Evolutionary conservation across 1,140 invertebrate species (phyloP), one percentile per base, ranked within the genome.

Genomic region (Nephotettix cincticeps): DNA sequence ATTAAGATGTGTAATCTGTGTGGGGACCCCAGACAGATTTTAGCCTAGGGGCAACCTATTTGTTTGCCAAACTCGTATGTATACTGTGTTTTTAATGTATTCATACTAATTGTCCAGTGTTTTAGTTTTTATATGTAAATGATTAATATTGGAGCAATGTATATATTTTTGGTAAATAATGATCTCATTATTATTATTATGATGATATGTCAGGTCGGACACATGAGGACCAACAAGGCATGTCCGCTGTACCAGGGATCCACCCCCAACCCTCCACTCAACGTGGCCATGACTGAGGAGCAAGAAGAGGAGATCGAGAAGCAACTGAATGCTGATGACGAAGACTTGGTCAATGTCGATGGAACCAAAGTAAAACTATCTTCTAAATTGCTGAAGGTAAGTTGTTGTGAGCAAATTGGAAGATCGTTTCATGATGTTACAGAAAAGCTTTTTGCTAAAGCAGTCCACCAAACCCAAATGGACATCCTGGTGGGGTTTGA

Each of bases 221-320:
- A 92, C 77, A 92, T 92, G 91, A 82, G 96, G 58, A 99, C 97
- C 0, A 99, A 99, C 80, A 97, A 97, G 80, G 93, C 96, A 0
- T 99, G 97, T 83, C 97, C 97, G 0, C 80, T 96, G 45, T 99
- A 98, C 80, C 89, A 88, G 72, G 81, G 81, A 28, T 83, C 83
- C 70, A 87, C 82, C 74, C 84, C 81, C 40, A 79, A 86, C 0
- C 83, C 86, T n/a, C 85, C 90, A 0, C 84, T 90, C n/a, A 91
- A 87, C 77, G 89, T 92, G 0, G 88, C 91, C 0, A 86, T 93
- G 83, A 91, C 88, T 0, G 93, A 95, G 75, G 92, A 94, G 76
- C 72, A 75, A 56, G 87, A 85, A 70, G 87, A 88, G 80, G 90
- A 93, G 76, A 89, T 91, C 58, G 91, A 93, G 72, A 89, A 89